phyloP scores from a whole-genome alignment of 2,113 vertebrate species.

The Tinamus guttatus region DNA sequence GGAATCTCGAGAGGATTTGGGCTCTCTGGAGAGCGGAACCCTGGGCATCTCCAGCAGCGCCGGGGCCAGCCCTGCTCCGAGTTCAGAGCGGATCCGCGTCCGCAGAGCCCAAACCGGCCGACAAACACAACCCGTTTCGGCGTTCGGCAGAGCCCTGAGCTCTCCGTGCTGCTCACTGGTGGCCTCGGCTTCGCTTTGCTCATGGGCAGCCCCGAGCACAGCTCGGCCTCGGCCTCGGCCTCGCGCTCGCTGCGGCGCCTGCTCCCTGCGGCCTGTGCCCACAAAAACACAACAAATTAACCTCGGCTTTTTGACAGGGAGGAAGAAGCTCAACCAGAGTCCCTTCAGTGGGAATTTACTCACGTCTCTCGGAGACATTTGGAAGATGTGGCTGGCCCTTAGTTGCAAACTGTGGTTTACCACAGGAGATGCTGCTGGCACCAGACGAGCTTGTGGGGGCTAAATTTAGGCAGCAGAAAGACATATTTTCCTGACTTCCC shows the following conservation, averaged over 20 bases:
- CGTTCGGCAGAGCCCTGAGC: neutral
- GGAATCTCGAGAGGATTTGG: neutral
- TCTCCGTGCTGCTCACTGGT: no score
- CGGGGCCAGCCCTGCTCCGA: fast-evolving
- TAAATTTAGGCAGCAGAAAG: slow-evolving; percentile 27
- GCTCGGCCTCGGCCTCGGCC: fast-evolving
- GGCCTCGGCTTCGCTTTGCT: neutral
- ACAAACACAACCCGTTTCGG: neutral
- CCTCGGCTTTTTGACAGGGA: neutral
- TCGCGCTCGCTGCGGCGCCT: no score
- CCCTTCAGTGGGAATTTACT: neutral
- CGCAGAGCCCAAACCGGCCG: neutral
- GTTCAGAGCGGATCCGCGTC: neutral
- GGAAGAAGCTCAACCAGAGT: neutral
- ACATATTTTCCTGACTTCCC: neutral
- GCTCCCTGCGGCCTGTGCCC: neutral
- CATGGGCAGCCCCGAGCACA: neutral
- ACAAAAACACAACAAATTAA: neutral
- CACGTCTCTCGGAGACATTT: neutral
- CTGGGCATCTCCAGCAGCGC: neutral
- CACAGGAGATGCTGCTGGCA: neutral
- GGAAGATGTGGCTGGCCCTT: neutral
- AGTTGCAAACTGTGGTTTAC: slow-evolving; percentile 15
- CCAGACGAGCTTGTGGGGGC: neutral
- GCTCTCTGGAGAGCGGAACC: neutral